Conservation (phyloP, 2,888 invertebrate species). For the Ephialtes manifestator region DNA sequence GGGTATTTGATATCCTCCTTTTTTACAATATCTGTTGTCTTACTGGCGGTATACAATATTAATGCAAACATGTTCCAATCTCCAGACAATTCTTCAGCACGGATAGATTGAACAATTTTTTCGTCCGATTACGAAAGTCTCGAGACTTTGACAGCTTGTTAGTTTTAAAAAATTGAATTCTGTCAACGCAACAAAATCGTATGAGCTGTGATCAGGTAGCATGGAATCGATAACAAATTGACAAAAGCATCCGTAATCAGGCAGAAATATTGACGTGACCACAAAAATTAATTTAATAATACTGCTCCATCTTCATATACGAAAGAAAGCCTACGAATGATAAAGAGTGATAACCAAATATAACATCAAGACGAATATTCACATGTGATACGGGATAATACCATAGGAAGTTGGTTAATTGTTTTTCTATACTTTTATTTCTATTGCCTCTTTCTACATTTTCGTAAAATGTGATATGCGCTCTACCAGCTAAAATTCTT, state of each 20-base stretch:
- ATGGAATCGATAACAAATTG: neutral
- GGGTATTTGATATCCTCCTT: slow-evolving; percentile 2
- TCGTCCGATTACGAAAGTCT: neutral
- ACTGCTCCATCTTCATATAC: no score
- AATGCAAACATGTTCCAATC: neutral
- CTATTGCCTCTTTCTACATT: no score
- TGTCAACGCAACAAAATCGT: neutral
- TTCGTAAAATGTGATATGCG: no score
- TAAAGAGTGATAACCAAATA: no score
- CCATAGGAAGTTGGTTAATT: neutral
- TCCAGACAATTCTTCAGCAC: neutral
- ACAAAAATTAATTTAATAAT: neutral
- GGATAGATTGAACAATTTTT: neutral
- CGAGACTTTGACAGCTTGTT: neutral
- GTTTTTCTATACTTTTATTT: no score
- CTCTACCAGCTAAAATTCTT: no score
- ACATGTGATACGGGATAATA: neutral
- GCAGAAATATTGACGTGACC: neutral
- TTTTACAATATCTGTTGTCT: slow-evolving; percentile 4
- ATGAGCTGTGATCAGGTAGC: neutral
- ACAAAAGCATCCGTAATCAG: neutral
- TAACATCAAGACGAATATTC: no score
- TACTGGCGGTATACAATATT: slow-evolving; percentile 2
- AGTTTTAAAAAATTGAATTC: neutral
- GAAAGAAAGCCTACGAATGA: neutral